Percentiles rank a stretch among this genome's conserved stretches.
These are phyloP conservation scores for Carettochelys insculpta DNA, from an alignment of 2,113 vertebrate genomes.

Conservation along the genomic window DNA sequence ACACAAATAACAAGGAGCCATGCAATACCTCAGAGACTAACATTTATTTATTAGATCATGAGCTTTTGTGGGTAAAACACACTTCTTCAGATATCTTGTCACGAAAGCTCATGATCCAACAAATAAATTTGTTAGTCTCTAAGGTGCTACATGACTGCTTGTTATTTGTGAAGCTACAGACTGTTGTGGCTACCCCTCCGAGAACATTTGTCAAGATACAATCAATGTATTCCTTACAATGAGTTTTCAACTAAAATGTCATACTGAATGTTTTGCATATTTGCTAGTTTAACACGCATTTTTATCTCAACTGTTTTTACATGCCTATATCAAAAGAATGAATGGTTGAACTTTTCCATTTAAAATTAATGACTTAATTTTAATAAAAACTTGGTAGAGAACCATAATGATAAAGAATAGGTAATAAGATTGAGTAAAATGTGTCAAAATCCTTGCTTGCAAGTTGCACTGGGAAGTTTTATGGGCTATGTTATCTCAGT, in stretches of 20 bases:
- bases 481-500: slow-evolving; percentile 28
- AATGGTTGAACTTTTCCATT: slow-evolving; percentile 22
- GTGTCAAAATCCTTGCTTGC: slow-evolving; percentile 36
- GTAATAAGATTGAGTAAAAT: slow-evolving; percentile 43
- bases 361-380: slow-evolving; percentile 54
- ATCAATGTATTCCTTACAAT: slow-evolving; percentile 22
- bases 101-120: too few relatives aligned
- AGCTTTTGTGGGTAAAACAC: too few relatives aligned
- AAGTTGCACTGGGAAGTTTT: slow-evolving; percentile 43
- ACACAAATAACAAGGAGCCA: too few relatives aligned
- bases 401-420: slow-evolving; percentile 44
- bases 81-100: too few relatives aligned
- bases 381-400: slow-evolving; percentile 43
- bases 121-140: too few relatives aligned
- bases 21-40: too few relatives aligned
- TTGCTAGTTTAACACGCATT: slow-evolving; percentile 29
- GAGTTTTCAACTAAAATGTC: slow-evolving; percentile 5
- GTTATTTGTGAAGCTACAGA: too few relatives aligned
- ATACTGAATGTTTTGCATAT: slow-evolving; percentile 37
- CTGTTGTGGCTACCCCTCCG: too few relatives aligned
- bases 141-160: too few relatives aligned
- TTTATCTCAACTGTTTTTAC: not conserved
- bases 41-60: too few relatives aligned
- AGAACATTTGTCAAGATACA: slow-evolving; percentile 31
- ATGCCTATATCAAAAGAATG: slow-evolving; percentile 21